Conservation (phyloP, 2,888 invertebrate genomes). For the Eretmocerus hayati region DNA sequence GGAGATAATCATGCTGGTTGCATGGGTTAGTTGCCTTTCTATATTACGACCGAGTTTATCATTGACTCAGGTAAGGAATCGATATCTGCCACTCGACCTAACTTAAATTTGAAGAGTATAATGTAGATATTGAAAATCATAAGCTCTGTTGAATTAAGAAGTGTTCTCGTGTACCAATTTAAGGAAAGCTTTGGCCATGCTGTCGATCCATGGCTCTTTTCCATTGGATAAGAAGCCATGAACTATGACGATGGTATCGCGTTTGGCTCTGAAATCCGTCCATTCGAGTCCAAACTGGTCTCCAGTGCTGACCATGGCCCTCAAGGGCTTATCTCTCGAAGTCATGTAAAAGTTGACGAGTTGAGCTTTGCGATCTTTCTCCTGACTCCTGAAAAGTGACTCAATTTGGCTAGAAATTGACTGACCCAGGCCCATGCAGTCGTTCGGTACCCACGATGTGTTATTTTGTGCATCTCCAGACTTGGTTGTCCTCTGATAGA, state of each 20-base stretch:
- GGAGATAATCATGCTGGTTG: no score
- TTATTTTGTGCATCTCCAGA: no score
- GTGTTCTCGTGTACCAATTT: no score
- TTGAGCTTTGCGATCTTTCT: slow-evolving; percentile 45
- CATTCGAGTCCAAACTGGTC: slow-evolving; percentile 53
- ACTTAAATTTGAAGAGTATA: no score
- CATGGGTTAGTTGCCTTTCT: no score
- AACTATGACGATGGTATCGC: slow-evolving; percentile 55
- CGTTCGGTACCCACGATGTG: no score
- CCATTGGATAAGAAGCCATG: slow-evolving; percentile 61
- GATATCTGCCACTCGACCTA: no score
- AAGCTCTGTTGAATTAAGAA: no score
- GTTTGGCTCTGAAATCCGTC: slow-evolving; percentile 52
- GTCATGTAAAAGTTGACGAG: slow-evolving; percentile 51
- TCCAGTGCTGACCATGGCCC: slow-evolving; percentile 46
- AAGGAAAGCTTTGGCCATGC: slow-evolving; percentile 55
- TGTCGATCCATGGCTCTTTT: slow-evolving; percentile 54
- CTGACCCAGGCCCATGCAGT: slow-evolving; percentile 51
- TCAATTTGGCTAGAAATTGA: slow-evolving; percentile 41
- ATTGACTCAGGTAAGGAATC: no score
- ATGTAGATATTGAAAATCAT: no score
- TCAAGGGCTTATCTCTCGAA: slow-evolving; percentile 44
- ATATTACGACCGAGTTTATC: no score
- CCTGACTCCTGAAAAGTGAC: slow-evolving; percentile 48
- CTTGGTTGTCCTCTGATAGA: no score